Percentiles rank a stretch among this genome's conserved stretches.
Evolutionary conservation across 2,888 invertebrate genomes (phyloP).

Genomic region (Tolmerus cingulatus): DNA sequence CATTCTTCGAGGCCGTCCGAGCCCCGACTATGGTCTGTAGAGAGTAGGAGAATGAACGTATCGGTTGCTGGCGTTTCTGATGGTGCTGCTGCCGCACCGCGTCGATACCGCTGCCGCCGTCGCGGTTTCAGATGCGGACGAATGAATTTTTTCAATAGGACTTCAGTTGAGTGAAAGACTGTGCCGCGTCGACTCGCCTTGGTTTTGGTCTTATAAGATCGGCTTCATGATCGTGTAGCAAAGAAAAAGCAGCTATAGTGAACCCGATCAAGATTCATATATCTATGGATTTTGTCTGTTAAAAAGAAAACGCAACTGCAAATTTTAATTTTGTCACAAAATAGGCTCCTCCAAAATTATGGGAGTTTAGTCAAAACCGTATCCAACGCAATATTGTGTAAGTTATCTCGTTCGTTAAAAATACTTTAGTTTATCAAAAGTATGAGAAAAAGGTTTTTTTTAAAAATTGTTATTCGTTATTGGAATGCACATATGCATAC

Average conservation of each 20-base stretch:
- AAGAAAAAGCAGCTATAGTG: background rate
- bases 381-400: background rate
- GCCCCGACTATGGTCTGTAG: background rate
- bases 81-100: background rate
- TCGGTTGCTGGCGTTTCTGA: background rate
- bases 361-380: background rate
- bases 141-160: conserved; percentile 14
- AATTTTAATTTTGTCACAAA: background rate
- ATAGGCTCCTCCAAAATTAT: background rate
- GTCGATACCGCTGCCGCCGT: background rate
- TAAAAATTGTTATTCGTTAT: background rate
- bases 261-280: background rate
- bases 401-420: background rate
- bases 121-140: background rate
- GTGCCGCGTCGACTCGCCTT: conserved; percentile 30
- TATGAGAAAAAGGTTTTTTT: background rate
- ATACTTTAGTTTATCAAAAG: background rate
- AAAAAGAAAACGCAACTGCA: background rate
- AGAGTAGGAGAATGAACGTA: conserved; percentile 14
- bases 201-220: background rate
- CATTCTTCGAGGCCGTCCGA: conserved; percentile 16
- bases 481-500: background rate
- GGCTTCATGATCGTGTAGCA: background rate
- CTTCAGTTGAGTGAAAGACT: conserved; percentile 34
- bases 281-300: background rate